Evolutionary conservation across 1,140 invertebrate genomes (phyloP).

Genomic region (Amyelois transitella): DNA sequence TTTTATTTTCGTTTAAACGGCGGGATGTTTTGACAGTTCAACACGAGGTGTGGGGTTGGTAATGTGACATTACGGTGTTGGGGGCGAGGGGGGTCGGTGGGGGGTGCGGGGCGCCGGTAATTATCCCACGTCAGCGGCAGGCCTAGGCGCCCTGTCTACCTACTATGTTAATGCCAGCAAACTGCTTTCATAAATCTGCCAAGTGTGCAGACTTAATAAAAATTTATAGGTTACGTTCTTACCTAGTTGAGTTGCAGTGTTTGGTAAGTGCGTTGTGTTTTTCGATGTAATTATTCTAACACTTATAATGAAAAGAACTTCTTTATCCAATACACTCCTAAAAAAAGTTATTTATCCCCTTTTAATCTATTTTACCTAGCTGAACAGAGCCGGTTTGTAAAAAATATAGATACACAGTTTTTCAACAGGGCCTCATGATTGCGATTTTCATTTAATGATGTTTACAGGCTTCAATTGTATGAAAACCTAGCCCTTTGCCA

Average conservation of each 20-base stretch:
- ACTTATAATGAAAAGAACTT: no score
- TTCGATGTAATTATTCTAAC: no score
- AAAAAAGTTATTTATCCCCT: no score
- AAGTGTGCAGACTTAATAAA: not conserved
- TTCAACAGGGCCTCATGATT: no score
- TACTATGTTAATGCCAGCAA: conserved; percentile 42
- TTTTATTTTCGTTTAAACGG: conserved; percentile 7
- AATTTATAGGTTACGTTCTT: not conserved
- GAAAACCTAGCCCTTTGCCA: no score
- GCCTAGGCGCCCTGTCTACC: conserved; percentile 49
- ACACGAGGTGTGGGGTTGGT: conserved; percentile 12
- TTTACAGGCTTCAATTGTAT: no score
- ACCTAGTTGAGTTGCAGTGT: not conserved
- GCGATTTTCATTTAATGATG: no score
- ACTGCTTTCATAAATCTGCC: conserved; percentile 32
- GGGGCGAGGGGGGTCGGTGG: conserved; percentile 5
- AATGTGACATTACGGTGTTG: conserved; percentile 16
- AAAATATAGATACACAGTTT: no score
- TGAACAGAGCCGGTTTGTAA: no score
- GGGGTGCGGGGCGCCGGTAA: conserved; percentile 16
- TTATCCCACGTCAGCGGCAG: conserved; percentile 22
- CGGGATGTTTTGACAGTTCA: conserved; percentile 15
- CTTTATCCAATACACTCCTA: no score
- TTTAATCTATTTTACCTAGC: no score
- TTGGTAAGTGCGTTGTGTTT: no score